Conservation (phyloP, 2,113 vertebrate genomes). For the Hoplias malabaricus region DNA sequence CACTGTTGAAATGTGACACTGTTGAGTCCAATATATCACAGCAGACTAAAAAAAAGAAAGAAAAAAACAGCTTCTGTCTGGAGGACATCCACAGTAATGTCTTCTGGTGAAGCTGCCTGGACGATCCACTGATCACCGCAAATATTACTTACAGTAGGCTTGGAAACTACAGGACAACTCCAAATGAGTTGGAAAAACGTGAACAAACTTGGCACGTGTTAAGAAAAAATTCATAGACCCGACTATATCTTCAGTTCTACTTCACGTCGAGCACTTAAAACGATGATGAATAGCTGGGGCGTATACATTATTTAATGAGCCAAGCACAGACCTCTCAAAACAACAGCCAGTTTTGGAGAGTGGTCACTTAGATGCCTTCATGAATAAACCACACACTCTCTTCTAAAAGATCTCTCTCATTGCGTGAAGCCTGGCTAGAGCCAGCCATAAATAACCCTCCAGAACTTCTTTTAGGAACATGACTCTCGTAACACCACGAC, state of each 20-base stretch:
- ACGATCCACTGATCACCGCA: too few relatives aligned
- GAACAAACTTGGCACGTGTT: background rate
- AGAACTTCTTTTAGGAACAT: slow-evolving; percentile 35
- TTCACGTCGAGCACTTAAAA: background rate
- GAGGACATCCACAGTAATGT: background rate
- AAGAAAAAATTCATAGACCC: background rate
- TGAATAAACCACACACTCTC: slow-evolving; percentile 19
- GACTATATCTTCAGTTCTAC: background rate
- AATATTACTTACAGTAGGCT: background rate
- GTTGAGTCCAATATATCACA: slow-evolving; percentile 49
- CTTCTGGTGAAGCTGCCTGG: background rate
- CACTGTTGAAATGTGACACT: slow-evolving; percentile 47
- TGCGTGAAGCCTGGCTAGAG: background rate
- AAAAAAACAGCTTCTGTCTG: background rate
- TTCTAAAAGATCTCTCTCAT: background rate
- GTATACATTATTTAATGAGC: background rate
- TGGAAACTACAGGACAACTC: background rate
- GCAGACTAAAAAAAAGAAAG: slow-evolving; percentile 49
- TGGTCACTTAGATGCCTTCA: slow-evolving; percentile 23
- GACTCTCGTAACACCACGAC: background rate
- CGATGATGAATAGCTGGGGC: background rate
- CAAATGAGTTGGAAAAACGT: background rate
- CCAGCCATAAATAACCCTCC: background rate
- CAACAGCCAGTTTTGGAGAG: background rate
- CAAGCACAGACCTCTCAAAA: background rate